These are phyloP conservation scores for Rhabdophis nuchalis DNA, from an alignment of 2,797 vertebrate genomes.

Conservation along the genomic window DNA sequence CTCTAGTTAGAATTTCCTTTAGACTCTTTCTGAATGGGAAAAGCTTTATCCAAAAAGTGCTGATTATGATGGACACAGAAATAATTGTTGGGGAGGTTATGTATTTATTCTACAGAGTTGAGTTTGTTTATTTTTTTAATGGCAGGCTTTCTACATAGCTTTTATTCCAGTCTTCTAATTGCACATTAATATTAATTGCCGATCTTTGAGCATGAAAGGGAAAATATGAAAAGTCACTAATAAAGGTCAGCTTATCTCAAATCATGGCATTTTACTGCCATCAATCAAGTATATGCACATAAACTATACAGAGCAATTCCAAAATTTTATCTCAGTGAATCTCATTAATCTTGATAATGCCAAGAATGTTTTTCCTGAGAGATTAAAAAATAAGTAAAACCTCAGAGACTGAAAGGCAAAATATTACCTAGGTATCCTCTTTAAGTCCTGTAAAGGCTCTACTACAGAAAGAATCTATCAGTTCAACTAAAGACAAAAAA, in stretches of 20 bases:
- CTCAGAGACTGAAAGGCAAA: background rate
- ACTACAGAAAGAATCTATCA: background rate
- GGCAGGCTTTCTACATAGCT: background rate
- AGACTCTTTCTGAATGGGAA: conserved; percentile 15
- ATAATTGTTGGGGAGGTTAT: conserved; percentile 15
- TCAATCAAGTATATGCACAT: background rate
- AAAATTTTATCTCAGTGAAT: background rate
- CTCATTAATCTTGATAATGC: background rate
- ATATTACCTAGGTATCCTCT: background rate
- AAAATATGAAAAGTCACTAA: conserved; percentile 11
- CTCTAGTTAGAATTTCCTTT: conserved; percentile 15
- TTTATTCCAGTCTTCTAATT: conserved; percentile 9
- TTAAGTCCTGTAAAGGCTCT: background rate
- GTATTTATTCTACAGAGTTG: background rate
- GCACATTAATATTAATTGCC: conserved; percentile 18
- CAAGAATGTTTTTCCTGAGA: background rate
- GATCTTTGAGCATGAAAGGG: background rate
- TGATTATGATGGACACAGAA: conserved; percentile 4
- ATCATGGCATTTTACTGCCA: background rate
- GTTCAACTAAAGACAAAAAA: background rate
- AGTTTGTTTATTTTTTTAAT: background rate
- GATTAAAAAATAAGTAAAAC: background rate
- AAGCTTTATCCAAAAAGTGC: conserved; percentile 17
- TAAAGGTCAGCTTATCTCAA: background rate
- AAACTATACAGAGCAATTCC: background rate